phyloP scores from a whole-genome alignment of 1,140 invertebrate genomes.

The Orussus abietinus region DNA sequence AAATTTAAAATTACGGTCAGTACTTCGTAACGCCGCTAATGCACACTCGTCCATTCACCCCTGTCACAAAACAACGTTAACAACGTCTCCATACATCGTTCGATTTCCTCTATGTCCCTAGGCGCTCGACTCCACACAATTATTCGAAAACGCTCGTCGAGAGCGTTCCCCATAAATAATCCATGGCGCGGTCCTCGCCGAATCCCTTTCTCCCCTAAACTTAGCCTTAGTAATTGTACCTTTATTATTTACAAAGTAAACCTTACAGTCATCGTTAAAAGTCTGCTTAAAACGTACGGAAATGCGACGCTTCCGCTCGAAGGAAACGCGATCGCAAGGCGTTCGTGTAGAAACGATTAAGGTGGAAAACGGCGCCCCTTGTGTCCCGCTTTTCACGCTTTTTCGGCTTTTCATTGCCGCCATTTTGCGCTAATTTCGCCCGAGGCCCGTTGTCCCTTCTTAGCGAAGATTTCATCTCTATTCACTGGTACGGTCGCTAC shows the following conservation, averaged over 20 bases:
- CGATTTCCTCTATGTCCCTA: neutral
- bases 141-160: neutral
- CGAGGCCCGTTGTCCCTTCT: too few relatives aligned
- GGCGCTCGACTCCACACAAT: neutral
- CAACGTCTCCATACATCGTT: neutral
- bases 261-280: neutral
- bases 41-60: neutral
- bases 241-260: slow-evolving; percentile 1
- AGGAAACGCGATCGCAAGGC: slow-evolving; percentile 4
- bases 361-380: too few relatives aligned
- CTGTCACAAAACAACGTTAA: neutral
- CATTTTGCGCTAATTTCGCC: too few relatives aligned
- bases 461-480: too few relatives aligned
- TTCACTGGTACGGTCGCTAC: too few relatives aligned
- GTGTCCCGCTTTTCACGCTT: too few relatives aligned
- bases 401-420: too few relatives aligned
- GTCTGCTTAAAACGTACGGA: neutral
- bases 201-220: neutral
- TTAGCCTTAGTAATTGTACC: neutral
- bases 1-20: slow-evolving; percentile 43
- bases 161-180: neutral
- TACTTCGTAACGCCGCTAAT: slow-evolving; percentile 19
- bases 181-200: neutral
- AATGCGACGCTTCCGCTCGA: neutral
- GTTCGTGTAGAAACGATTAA: slow-evolving; percentile 14